phyloP scores from a whole-genome alignment of 1,140 invertebrate genomes.

The Tetragnatha versicolor region DNA sequence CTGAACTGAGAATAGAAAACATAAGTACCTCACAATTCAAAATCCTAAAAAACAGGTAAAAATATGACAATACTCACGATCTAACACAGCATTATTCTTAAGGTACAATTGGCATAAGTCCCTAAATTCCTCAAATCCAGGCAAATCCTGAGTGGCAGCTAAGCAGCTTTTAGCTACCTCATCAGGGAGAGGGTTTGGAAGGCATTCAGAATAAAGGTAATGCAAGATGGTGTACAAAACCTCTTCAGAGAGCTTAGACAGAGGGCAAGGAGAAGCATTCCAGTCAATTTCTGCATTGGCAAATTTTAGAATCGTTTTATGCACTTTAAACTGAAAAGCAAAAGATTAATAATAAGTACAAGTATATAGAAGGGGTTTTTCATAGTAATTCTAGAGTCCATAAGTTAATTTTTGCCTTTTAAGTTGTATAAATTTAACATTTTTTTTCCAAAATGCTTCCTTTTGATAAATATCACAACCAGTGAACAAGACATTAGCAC shows the following conservation, averaged over 20 bases:
- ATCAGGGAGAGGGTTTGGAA: slow-evolving; percentile 69
- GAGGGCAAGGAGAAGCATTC: slow-evolving; percentile 62
- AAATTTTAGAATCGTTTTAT: slow-evolving; percentile 70
- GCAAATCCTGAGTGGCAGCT: slow-evolving; percentile 65
- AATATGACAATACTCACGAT: slow-evolving; percentile 69
- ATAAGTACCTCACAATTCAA: background rate
- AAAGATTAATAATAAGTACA: too few species aligned
- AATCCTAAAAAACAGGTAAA: background rate
- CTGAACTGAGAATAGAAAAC: background rate
- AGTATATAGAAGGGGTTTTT: too few species aligned
- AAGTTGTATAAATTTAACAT: too few species aligned
- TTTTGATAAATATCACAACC: too few species aligned
- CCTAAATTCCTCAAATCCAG: slow-evolving; percentile 68
- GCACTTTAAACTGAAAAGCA: slow-evolving; percentile 70
- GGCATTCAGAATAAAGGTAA: slow-evolving; percentile 73
- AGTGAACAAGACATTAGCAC: too few species aligned
- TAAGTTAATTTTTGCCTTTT: too few species aligned
- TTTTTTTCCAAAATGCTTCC: too few species aligned
- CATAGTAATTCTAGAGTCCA: too few species aligned
- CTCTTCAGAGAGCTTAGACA: slow-evolving; percentile 68
- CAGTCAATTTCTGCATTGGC: slow-evolving; percentile 69
- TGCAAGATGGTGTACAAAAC: slow-evolving; percentile 70
- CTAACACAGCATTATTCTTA: slow-evolving; percentile 71
- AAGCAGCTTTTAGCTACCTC: slow-evolving; percentile 69
- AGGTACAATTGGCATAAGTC: slow-evolving; percentile 70